phyloP scores from a whole-genome alignment of 2,113 vertebrate species.

The Seriola dumerili region DNA sequence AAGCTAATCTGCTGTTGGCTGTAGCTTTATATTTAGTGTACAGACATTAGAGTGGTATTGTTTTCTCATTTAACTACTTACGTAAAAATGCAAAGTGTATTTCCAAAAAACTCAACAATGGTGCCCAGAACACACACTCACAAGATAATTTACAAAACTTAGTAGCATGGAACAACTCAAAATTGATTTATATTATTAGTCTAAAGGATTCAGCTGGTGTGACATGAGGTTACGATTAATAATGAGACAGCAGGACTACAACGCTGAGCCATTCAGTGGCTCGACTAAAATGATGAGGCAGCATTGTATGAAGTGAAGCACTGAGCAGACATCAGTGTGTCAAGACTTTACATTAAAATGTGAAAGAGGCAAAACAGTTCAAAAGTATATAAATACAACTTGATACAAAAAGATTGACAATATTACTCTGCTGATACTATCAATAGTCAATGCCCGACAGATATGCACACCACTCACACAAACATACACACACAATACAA shows the following conservation, averaged over 20 bases:
- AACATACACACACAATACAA: slow-evolving; percentile 25
- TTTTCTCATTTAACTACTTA: not conserved
- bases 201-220: slow-evolving; percentile 41
- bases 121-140: not conserved
- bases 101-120: not conserved
- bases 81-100: not conserved
- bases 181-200: not conserved
- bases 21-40: not conserved
- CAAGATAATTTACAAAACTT: not conserved
- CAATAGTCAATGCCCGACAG: slow-evolving; percentile 39
- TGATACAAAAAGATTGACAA: slow-evolving; percentile 62
- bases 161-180: not conserved
- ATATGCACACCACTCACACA: slow-evolving; percentile 22
- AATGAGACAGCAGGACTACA: slow-evolving; percentile 70
- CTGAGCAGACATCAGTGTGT: slow-evolving; percentile 62
- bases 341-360: slow-evolving; percentile 47
- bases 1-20: too few relatives aligned
- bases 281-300: slow-evolving; percentile 63
- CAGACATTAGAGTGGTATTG: not conserved
- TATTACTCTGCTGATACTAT: slow-evolving; percentile 34
- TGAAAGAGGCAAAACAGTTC: slow-evolving; percentile 37
- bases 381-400: slow-evolving; percentile 75
- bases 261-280: slow-evolving; percentile 53
- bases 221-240: slow-evolving; percentile 48
- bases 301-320: slow-evolving; percentile 51